A percentile compares a stretch with the other conserved stretches of the same genome.
Evolutionary conservation across 1,140 invertebrate genomes (phyloP).

Genomic region (Thaumetopoea pityocampa): DNA sequence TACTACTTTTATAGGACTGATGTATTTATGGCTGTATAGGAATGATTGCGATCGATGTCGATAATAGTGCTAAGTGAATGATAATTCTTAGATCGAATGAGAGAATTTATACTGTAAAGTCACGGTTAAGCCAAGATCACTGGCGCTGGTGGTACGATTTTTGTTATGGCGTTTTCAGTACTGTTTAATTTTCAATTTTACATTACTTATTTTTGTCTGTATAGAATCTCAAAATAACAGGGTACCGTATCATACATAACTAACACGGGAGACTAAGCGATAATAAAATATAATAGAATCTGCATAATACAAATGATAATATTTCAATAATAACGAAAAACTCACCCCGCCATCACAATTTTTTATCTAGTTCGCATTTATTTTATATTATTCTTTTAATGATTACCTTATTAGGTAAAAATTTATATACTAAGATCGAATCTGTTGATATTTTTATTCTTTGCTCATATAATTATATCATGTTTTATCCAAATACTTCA

Average conservation of each 20-base stretch:
- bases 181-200: constrained; percentile 26
- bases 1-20: constrained; percentile 44
- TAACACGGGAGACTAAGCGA: constrained; percentile 29
- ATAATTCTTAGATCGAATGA: constrained; percentile 17
- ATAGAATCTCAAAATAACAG: constrained; percentile 56
- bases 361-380: too few species aligned
- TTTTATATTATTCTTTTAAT: constrained; percentile 25
- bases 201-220: constrained; percentile 28
- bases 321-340: constrained; percentile 59
- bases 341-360: constrained; percentile 59
- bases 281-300: constrained; percentile 33
- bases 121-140: constrained; percentile 27
- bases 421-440: too few species aligned
- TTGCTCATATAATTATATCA: constrained; percentile 65
- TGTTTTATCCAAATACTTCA: constrained; percentile 71
- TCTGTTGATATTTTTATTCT: too few species aligned
- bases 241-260: constrained; percentile 58
- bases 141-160: too few species aligned
- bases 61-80: constrained; percentile 2
- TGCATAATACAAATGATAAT: constrained; percentile 50
- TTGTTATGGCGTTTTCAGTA: too few species aligned
- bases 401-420: too few species aligned
- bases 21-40: constrained; percentile 20
- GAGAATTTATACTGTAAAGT: constrained; percentile 16
- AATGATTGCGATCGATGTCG: constrained; percentile 24